These are phyloP conservation scores for Sciurus vulgaris DNA, from an alignment of 2,797 vertebrate species.

Conservation along the genomic window DNA sequence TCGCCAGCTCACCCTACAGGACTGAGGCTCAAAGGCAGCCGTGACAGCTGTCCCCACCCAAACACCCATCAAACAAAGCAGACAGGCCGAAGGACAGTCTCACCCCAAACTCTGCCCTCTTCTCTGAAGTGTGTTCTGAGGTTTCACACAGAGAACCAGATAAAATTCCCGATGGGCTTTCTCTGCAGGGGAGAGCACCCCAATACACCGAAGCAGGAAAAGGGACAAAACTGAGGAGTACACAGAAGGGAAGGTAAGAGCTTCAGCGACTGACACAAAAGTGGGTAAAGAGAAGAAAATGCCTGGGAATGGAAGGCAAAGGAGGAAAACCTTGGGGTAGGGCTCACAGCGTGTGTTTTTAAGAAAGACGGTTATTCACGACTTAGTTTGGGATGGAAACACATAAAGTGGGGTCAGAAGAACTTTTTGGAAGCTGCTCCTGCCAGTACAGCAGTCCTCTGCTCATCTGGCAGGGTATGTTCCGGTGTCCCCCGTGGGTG, in stretches of 20 bases:
- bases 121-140: not conserved
- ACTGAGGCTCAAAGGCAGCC: not conserved
- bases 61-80: not conserved
- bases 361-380: not conserved
- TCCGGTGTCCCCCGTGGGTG: not conserved
- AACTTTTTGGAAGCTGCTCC: not conserved
- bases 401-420: not conserved
- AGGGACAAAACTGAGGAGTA: not conserved
- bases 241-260: not conserved
- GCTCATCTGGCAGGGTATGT: no score
- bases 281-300: rapidly evolving
- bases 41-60: not conserved
- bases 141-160: not conserved
- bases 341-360: not conserved
- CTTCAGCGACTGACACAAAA: not conserved
- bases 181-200: rapidly evolving
- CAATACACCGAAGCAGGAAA: not conserved
- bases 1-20: not conserved
- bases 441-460: not conserved
- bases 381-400: not conserved
- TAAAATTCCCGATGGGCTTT: rapidly evolving
- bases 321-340: not conserved
- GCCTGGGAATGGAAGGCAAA: rapidly evolving
- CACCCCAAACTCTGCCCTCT: not conserved
- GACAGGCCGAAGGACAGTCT: not conserved